These are phyloP conservation scores for Noctua janthe DNA, from an alignment of 2,888 invertebrate genomes.

Conservation along the genomic window DNA sequence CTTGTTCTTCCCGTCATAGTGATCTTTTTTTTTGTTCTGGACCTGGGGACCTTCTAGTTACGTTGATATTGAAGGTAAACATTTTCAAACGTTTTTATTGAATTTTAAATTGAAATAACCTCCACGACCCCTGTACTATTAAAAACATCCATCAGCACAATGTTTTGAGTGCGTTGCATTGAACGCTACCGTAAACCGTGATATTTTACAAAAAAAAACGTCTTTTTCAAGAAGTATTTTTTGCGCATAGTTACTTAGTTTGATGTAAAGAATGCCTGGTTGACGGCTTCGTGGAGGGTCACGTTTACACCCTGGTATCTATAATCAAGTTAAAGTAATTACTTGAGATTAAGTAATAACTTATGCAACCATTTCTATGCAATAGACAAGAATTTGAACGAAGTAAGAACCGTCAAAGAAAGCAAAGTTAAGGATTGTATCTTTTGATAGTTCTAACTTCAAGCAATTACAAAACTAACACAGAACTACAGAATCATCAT, in stretches of 20 bases:
- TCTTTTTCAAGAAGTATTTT: not conserved
- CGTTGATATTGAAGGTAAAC: not conserved
- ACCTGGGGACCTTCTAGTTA: not conserved
- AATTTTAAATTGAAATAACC: no score
- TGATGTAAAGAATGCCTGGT: not conserved
- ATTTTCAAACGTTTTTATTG: not conserved
- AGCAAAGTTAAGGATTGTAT: no score
- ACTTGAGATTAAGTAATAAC: no score
- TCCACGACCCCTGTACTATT: not conserved
- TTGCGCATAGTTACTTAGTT: not conserved
- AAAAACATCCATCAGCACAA: not conserved
- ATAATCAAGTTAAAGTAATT: not conserved
- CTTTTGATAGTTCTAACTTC: no score
- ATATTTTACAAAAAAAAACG: not conserved
- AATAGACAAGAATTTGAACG: no score
- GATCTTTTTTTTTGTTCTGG: not conserved
- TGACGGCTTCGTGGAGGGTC: not conserved
- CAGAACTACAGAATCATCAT: no score
- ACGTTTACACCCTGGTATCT: not conserved
- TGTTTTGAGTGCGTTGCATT: not conserved
- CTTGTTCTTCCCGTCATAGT: not conserved
- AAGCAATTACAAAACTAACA: no score
- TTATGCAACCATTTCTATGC: no score
- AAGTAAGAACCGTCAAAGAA: no score
- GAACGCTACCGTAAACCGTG: not conserved